Percentiles rank a stretch among this genome's conserved stretches.
Evolutionary conservation across 2,797 vertebrate species (phyloP).

Genomic region (Neomorphus geoffroyi): DNA sequence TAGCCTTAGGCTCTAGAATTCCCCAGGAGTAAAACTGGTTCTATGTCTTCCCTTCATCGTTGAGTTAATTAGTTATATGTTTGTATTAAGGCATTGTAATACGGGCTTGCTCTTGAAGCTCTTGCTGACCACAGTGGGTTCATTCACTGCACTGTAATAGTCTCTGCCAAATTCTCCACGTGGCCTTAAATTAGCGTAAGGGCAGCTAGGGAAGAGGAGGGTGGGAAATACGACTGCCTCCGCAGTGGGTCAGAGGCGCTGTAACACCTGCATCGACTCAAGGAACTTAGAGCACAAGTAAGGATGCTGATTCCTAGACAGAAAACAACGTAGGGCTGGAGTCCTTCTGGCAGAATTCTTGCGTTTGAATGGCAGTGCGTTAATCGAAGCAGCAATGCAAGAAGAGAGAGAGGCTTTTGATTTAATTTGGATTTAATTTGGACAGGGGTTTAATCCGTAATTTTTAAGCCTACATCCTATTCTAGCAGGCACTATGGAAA

Average conservation of each 20-base stretch:
- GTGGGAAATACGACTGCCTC: neutral
- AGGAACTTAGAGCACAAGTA: neutral
- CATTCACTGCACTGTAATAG: neutral
- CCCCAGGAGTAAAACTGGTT: neutral
- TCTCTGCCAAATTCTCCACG: neutral
- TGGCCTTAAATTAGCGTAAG: neutral
- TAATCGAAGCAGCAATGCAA: neutral
- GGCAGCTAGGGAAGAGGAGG: neutral
- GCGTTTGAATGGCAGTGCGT: neutral
- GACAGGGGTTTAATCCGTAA: constrained; percentile 8
- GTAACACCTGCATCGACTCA: neutral
- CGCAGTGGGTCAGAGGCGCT: neutral
- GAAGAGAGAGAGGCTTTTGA: neutral
- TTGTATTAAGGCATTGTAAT: constrained; percentile 26
- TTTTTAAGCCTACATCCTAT: neutral
- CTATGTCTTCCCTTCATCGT: constrained; percentile 20
- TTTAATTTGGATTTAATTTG: too few relatives aligned
- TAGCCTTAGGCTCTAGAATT: neutral
- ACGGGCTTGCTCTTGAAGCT: neutral
- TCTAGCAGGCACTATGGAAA: neutral
- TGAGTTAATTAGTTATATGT: constrained; percentile 49
- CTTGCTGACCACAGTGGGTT: neutral
- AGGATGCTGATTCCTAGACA: neutral
- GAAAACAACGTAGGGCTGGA: neutral
- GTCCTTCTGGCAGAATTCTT: neutral